Evolutionary conservation across 23 tunicate genomes (phyloP), one percentile per base, ranked within the genome.

Genomic region (Ciona savignyi): DNA sequence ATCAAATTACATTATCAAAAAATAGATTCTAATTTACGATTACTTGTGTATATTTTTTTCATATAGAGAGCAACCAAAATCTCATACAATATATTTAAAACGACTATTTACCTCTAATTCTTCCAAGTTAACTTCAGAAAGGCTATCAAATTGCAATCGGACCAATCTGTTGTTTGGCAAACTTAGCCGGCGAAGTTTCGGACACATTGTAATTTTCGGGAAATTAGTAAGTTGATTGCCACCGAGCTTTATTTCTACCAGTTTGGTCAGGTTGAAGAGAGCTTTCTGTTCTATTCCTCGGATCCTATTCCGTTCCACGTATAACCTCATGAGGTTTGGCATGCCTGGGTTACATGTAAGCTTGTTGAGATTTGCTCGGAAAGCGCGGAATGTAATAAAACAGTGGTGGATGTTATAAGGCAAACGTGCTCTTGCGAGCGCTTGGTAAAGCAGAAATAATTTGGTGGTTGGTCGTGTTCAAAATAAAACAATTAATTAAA

Each of bases 201-300:
- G 80, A 23, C 79, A 48, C 35, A 34, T 23, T 24, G 28, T 19
- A 1, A 88, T 70, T 6, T 74, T 77, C 67, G 96, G 96, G 28
- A 88, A 77, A 66, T 49, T 23, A 0, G 63, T 25, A 60, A 90
- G 63, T 51, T 62, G 49, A 78, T 90, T 90, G 63, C 42, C 48
- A 60, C 85, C 60, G 1, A 90, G 74, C 23, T 78, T 90, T 48
- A 90, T 60, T 72, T 90, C 97, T 60, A 83, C 68, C 48, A 90
- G 48, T 33, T 79, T 78, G 34, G 51, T 67, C 74, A 90, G 31
- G 77, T 78, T 82, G 24, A 27, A n/a, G 63, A 89, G 71, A 4
- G 85, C 84, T 0, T 35, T 65, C 9, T 26, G 56, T 2, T 77
- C 85, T 32, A 89, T 78, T 1, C 27, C 25, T 25, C 30, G 33